Base-by-base conservation (phyloP, 2,888 invertebrate species). In the Drosophila crucigera region DNA sequence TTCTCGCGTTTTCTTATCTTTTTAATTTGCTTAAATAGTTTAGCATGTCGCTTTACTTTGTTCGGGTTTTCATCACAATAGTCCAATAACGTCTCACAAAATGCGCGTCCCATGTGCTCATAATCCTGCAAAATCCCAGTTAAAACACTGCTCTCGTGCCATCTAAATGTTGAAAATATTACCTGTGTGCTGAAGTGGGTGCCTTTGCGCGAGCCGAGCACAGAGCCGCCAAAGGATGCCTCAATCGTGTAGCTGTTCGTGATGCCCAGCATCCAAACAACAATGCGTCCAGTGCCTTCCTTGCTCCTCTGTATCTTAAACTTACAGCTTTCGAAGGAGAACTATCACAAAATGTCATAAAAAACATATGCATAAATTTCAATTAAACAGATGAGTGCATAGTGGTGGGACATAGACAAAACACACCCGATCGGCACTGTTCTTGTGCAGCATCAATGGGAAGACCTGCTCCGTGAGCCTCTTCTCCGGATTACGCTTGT, bases 171-270 rank as follows among this genome's bases (percentile, higher is more conserved):
- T 0, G 0, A 4, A 7, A 2, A 25, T 25, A 47, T 89, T 84
- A 93, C 93, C 89, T 91, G 89, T n/a, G 96, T 96, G 33, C 95
- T 96, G 92, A 98, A 98, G 93, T 98, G 98, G 28, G 97, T 97
- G 7, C 96, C 97, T 83, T 95, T 95, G 91, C 97, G 95, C 53
- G 96, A 96, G 4, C 97, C 97, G 66, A 98, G 93, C 77, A 96
- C 96, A 3, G 98, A 97, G 14, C 98, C 99, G 60, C 97, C 98
- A 93, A 98, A 97, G 0, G 98, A 98, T 10, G 98, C 98, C 94
- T 99, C 99, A 95, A 99, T 96, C 6, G 98, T 99, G 92, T 97
- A 99, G 93, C 98, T 98, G 91, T 98, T 98, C 68, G 97, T 96
- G 54, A 98, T 97, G 31, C 98, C 98, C 95, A 98, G 95, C 95